Base-by-base conservation (phyloP, 2,113 vertebrate genomes). In the Syrrhaptes paradoxus region DNA sequence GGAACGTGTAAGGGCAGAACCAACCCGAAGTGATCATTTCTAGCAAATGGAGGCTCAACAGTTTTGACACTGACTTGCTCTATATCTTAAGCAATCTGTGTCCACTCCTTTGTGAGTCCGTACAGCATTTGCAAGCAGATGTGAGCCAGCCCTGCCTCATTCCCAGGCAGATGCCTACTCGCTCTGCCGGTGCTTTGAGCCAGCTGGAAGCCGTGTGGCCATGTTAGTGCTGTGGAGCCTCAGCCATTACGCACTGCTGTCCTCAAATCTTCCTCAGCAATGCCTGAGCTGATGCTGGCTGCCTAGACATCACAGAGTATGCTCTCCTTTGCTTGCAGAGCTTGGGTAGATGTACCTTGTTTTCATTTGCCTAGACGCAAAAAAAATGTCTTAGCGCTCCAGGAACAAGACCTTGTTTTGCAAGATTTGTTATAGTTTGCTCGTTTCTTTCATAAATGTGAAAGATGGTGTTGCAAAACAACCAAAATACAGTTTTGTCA, bases 181-280 rank as follows among this genome's bases (percentile, higher is more conserved):
- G 2, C 70, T 36, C 32, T 2, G 31, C 73, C 2, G 13, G 15
- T 66, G 36, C 73, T 6, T 5, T 6, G 88, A 67, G 85, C 85
- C 86, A 74, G 85, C 94, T 67, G 66, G 51, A 9, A 63, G 85
- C 85, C 5, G 7, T 0, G 1, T 14, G 43, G 84, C 80, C 43
- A 0, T 29, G 73, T 75, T 36, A 48, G 73, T 1, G 1, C 68
- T 17, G 54, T 0, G 0, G 67, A 70, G 77, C 85, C 73, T 49
- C 65, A 49, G 77, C 85, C 73, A 3, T 21, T 38, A 18, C 2
- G 3, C 41, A 62, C 34, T 0, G 11, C 75, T 58, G 31, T 68
- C 84, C 84, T n/a, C 46, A 6, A 24, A 9, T 21, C 84, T 63
- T 61, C 76, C 61, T 51, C 32, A 25, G 75, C 70, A 52, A 28